phyloP scores from a whole-genome alignment of 2,797 vertebrate genomes.

The Anguilla megastoma region DNA sequence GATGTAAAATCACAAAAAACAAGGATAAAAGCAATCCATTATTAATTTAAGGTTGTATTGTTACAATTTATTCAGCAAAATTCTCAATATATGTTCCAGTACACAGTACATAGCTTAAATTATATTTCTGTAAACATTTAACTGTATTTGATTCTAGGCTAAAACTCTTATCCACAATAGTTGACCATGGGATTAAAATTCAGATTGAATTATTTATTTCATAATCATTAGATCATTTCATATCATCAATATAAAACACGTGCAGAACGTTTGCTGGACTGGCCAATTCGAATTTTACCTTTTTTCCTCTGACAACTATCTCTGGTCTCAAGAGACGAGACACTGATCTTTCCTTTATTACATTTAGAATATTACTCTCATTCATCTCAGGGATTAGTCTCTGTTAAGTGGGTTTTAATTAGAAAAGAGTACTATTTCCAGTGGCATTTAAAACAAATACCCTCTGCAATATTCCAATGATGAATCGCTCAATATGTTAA shows the following conservation, averaged over 20 bases:
- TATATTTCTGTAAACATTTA: neutral
- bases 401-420: slow-evolving; percentile 28
- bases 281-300: neutral
- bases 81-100: neutral
- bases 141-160: neutral
- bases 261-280: neutral
- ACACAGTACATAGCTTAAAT: neutral
- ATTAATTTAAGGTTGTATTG: no score
- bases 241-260: neutral
- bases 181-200: neutral
- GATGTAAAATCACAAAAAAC: no score
- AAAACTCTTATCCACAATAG: neutral
- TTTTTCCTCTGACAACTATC: neutral
- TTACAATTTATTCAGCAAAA: no score
- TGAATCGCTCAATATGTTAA: slow-evolving; percentile 29
- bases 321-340: slow-evolving; percentile 1
- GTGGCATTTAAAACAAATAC: slow-evolving; percentile 25
- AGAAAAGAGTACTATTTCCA: slow-evolving; percentile 24
- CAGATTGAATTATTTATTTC: neutral
- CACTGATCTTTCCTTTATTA: slow-evolving; percentile 24
- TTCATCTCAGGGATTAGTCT: slow-evolving; percentile 23
- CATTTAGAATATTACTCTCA: slow-evolving; percentile 30
- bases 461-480: slow-evolving; percentile 12
- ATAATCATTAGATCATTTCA: neutral
- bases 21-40: no score